These are phyloP conservation scores for Rapana venosa DNA, from an alignment of 2,888 invertebrate genomes.

Conservation along the genomic window DNA sequence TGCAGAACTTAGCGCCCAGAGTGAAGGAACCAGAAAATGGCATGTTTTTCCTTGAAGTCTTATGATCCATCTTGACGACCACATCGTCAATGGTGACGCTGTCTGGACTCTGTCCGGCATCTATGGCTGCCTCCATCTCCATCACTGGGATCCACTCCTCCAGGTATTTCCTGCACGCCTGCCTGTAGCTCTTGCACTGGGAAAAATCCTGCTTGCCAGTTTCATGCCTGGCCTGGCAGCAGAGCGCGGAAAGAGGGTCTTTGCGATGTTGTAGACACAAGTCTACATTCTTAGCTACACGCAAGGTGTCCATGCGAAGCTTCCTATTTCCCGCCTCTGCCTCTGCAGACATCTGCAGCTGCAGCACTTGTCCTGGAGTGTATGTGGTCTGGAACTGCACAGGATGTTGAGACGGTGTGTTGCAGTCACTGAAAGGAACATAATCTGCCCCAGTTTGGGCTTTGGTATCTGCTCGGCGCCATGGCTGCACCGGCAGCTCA, in stretches of 20 bases:
- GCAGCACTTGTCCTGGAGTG: constrained; percentile 48
- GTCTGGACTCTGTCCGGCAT: neutral
- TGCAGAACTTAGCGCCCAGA: constrained; percentile 19
- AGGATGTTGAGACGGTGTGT: constrained; percentile 2
- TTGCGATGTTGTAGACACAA: constrained; percentile 52
- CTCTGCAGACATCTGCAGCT: constrained; percentile 52
- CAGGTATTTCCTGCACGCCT: constrained; percentile 41
- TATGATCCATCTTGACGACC: neutral
- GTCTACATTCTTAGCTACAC: constrained; percentile 50
- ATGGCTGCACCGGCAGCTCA: neutral
- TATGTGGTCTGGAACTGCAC: constrained; percentile 46
- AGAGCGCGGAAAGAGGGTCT: constrained; percentile 53
- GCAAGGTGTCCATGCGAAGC: constrained; percentile 47
- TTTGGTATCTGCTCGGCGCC: neutral
- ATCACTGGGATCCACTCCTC: constrained; percentile 58
- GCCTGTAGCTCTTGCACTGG: constrained; percentile 16
- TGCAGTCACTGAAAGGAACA: neutral
- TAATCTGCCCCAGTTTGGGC: neutral
- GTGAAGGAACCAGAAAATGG: constrained; percentile 22
- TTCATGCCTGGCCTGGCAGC: constrained; percentile 51
- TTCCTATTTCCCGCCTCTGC: constrained; percentile 47
- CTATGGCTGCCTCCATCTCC: constrained; percentile 61
- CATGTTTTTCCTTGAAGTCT: neutral
- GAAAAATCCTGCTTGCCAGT: constrained; percentile 34
- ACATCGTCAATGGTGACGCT: constrained; percentile 28